phyloP scores from a whole-genome alignment of 1,140 invertebrate genomes.

The Eubasilissa regina region DNA sequence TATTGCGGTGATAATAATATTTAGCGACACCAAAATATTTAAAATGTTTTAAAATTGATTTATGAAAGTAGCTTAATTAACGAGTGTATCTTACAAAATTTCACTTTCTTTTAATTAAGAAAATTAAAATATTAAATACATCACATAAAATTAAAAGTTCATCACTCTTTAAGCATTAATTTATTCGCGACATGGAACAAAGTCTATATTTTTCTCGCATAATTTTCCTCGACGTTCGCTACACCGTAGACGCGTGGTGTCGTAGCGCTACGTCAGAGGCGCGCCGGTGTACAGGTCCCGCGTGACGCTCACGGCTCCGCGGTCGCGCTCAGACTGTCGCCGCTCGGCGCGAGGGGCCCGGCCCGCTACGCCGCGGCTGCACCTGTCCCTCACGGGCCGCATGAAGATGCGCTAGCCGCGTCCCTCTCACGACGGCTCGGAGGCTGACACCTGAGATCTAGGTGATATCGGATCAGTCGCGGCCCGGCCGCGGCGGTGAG shows the following conservation, averaged over 20 bases:
- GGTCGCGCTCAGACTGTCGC: conserved; percentile 46
- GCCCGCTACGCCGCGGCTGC: conserved; percentile 1
- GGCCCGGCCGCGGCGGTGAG: conserved; percentile 7
- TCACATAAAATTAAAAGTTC: neutral
- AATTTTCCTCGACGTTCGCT: neutral
- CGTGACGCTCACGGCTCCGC: conserved; percentile 39
- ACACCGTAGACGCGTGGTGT: conserved; percentile 18
- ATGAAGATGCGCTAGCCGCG: conserved; percentile 43
- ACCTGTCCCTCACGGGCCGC: conserved; percentile 29
- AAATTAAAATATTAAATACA: neutral
- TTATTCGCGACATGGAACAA: neutral
- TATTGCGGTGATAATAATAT: too few relatives aligned
- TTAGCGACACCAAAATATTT: neutral
- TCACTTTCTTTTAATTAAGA: neutral
- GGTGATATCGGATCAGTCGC: conserved; percentile 44
- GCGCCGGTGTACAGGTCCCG: neutral
- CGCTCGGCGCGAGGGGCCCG: conserved; percentile 4
- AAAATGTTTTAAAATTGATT: too few relatives aligned
- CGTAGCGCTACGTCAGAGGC: conserved; percentile 18
- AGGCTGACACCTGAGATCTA: neutral
- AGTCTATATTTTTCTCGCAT: neutral
- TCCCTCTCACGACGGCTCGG: conserved; percentile 19
- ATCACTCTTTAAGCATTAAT: neutral
- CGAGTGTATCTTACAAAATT: neutral
- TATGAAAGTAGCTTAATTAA: too few relatives aligned